Base-by-base conservation (phyloP, 2,113 vertebrate genomes). In the Sapayoa aenigma region DNA sequence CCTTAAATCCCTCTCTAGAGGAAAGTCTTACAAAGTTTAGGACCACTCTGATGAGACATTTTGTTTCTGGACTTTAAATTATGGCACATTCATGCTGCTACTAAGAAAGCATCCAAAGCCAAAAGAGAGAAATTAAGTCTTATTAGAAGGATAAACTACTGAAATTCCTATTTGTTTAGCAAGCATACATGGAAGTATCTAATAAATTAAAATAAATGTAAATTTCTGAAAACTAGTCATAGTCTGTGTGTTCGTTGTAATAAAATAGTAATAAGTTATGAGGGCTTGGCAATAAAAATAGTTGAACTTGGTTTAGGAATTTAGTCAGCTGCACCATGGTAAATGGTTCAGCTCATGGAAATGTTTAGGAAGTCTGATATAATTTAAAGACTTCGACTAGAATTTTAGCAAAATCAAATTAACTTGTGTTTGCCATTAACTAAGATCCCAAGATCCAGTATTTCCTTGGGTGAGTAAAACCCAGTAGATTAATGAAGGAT, bases 181-280 rank as follows among this genome's bases (percentile, higher is more conserved):
- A 77, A 74, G 16, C 1, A 5, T 28, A 14, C 0, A 0, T 67
- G 49, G 39, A 71, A 78, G 9, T 31, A 78, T 8, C 28, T 85
- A 49, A 59, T 27, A 42, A 53, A 30, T 35, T 25, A 49, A 65
- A 66, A 66, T 24, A 39, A 82, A 62, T 67, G 5, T 52, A 42
- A 85, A 65, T 58, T 77, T 41, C 9, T 44, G 62, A 66, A 68
- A 86, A 24, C 59, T 27, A 69, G 8, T 39, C 19, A 30, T 30
- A 13, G 12, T n/a, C 44, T 46, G 17, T 83, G 25, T 7, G 33
- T 62, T 69, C 37, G 16, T 35, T 52, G 10, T 55, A n/a, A 33
- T n/a, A 50, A 76, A 65, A 13, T 3, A 69, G 14, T 11, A 55
- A 30, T 9, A 47, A 81, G 3, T 8, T 50, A 21, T 74, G 31